Evolutionary conservation across 2,113 vertebrate genomes (phyloP).

Genomic region (Nibea coibor): DNA sequence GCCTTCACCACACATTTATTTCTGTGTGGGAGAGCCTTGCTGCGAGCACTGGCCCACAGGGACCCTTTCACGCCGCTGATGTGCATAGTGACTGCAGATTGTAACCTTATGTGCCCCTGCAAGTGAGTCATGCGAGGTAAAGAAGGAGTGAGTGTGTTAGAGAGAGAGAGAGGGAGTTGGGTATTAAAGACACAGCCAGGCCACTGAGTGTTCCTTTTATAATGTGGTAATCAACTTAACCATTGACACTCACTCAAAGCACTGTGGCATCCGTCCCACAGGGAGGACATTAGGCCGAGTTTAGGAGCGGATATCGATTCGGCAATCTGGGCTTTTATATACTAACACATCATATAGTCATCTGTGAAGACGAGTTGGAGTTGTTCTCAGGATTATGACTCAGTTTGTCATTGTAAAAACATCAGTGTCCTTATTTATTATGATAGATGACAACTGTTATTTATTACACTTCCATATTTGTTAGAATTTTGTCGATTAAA

Average conservation of each 20-base stretch:
- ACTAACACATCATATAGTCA: neutral
- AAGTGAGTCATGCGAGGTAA: conserved; percentile 63
- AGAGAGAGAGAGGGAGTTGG: conserved; percentile 8
- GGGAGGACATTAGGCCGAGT: conserved; percentile 2
- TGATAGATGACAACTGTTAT: neutral
- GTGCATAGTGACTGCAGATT: conserved; percentile 61
- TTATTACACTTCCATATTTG: neutral
- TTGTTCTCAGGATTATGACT: neutral
- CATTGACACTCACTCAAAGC: conserved; percentile 39
- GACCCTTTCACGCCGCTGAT: conserved; percentile 54
- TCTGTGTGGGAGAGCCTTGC: conserved; percentile 57
- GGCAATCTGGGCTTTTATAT: conserved; percentile 3
- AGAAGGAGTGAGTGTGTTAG: conserved; percentile 16
- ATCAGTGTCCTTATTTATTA: neutral
- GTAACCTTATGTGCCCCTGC: conserved; percentile 57
- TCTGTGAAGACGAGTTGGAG: neutral
- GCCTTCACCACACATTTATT: conserved; percentile 55
- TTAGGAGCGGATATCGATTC: conserved; percentile 32
- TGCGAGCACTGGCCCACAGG: conserved; percentile 48
- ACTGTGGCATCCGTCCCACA: conserved; percentile 15
- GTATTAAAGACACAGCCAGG: conserved; percentile 27
- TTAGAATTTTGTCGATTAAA: neutral
- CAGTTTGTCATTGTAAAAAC: neutral
- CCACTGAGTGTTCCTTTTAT: conserved; percentile 45
- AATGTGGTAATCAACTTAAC: conserved; percentile 40